These are phyloP conservation scores for Montipora capricornis DNA, from an alignment of 64 coral and sea anemone genomes.

Conservation along the genomic window DNA sequence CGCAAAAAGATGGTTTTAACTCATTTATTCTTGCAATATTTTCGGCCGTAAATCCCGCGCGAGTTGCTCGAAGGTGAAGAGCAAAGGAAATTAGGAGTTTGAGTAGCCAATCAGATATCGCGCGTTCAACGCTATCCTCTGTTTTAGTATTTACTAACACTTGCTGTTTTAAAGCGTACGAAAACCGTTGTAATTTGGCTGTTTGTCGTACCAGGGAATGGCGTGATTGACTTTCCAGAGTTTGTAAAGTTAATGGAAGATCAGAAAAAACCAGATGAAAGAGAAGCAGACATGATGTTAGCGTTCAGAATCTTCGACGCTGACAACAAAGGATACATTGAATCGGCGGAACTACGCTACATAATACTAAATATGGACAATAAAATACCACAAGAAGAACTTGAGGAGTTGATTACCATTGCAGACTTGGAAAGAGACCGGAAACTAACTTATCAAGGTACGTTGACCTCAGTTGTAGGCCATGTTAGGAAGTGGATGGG, in stretches of 20 bases:
- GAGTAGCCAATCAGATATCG: too few relatives aligned
- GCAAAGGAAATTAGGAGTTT: too few relatives aligned
- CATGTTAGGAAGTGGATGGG: not conserved
- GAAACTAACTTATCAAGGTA: constrained; percentile 85
- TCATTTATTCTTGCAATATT: too few relatives aligned
- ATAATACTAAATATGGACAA: constrained; percentile 80
- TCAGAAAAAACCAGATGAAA: constrained; percentile 71
- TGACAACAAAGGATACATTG: constrained; percentile 90
- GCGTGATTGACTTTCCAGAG: constrained; percentile 76
- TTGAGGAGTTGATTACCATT: constrained; percentile 76
- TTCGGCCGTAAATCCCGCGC: too few relatives aligned
- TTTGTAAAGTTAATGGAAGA: constrained; percentile 95
- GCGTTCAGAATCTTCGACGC: constrained; percentile 92
- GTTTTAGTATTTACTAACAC: too few relatives aligned
- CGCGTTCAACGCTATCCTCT: too few relatives aligned
- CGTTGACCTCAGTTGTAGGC: not conserved
- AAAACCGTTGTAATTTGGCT: not conserved
- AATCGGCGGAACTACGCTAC: constrained; percentile 82
- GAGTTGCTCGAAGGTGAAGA: too few relatives aligned
- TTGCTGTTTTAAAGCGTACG: too few relatives aligned
- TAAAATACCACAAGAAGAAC: constrained; percentile 76
- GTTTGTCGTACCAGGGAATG: constrained; percentile 1
- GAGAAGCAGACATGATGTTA: constrained; percentile 70
- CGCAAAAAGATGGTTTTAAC: too few relatives aligned
- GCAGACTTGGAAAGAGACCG: constrained; percentile 73